Conservation (phyloP, 2,113 vertebrate species). For the Corvus cornix region DNA sequence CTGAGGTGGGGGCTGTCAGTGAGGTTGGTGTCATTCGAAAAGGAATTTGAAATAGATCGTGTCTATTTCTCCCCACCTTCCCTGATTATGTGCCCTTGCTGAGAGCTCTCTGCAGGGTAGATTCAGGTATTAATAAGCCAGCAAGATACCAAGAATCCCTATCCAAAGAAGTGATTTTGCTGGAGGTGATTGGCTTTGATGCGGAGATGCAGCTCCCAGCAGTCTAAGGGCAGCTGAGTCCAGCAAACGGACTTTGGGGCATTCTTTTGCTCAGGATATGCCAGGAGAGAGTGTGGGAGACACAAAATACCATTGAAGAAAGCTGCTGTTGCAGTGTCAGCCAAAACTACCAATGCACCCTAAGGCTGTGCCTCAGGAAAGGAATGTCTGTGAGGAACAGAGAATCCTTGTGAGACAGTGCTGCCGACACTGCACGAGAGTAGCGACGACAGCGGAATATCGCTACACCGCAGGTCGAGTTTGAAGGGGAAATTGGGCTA, state of each 20-base stretch:
- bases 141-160: not conserved
- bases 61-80: not conserved
- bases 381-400: not conserved
- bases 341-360: not conserved
- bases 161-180: not conserved
- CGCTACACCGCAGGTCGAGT: not conserved
- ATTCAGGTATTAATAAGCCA: not conserved
- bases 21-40: not conserved
- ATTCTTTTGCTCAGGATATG: not conserved
- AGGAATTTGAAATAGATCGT: not conserved
- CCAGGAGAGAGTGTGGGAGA: not conserved
- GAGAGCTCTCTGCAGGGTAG: not conserved
- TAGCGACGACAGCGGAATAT: not conserved
- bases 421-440: fast-evolving
- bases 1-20: not conserved
- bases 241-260: not conserved
- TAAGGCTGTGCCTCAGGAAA: not conserved
- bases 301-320: not conserved
- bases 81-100: not conserved
- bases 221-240: not conserved
- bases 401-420: not conserved
- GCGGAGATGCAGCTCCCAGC: not conserved
- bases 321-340: not conserved
- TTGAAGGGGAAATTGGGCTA: not conserved
- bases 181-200: not conserved